Conservation (phyloP, 2,113 vertebrate genomes). For the Mustela lutreola region DNA sequence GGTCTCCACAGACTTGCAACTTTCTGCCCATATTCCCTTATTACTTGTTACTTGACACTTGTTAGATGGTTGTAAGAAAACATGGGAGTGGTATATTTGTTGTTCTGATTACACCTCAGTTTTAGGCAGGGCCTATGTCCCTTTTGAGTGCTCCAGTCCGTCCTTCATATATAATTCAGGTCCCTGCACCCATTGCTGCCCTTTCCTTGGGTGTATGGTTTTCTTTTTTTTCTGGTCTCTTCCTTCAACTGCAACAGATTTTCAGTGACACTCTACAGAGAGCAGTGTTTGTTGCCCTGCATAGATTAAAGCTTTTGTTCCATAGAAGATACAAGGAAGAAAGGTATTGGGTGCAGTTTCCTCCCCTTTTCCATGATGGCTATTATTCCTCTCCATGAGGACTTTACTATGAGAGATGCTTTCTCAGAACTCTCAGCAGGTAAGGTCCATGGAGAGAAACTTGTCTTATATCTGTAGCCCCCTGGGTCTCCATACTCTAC, state of each 20-base stretch:
- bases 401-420: background rate
- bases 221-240: background rate
- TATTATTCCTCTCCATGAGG: background rate
- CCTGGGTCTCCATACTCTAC: background rate
- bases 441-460: background rate
- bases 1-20: background rate
- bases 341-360: background rate
- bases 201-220: background rate
- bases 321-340: background rate
- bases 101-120: slow-evolving; percentile 23
- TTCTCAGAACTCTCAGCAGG: background rate
- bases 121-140: background rate
- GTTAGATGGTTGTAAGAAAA: background rate
- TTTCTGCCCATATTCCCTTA: background rate
- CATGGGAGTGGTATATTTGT: background rate
- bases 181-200: background rate
- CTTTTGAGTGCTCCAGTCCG: background rate
- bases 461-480: background rate
- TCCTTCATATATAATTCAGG: background rate
- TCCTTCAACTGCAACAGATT: background rate
- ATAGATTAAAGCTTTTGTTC: slow-evolving; percentile 5
- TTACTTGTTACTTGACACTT: background rate
- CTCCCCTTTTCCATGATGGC: background rate
- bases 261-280: background rate
- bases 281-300: background rate